Evolutionary conservation across 2,113 vertebrate genomes (phyloP).

Genomic region (Phaethornis superciliosus): DNA sequence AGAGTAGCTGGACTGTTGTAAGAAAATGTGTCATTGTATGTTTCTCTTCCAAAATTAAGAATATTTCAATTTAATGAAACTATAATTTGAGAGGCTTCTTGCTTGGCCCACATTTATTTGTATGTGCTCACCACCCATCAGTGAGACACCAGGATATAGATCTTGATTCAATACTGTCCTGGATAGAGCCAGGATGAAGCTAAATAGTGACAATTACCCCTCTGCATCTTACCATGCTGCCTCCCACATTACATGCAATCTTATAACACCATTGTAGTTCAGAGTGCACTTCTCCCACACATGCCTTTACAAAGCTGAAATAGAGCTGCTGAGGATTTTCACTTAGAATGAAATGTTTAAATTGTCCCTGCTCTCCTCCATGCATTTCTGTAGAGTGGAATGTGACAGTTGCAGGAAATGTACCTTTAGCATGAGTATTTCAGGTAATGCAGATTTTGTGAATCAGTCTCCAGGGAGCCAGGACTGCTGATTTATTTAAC

Average conservation of each 20-base stretch:
- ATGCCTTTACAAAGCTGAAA: neutral
- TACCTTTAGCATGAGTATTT: neutral
- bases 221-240: neutral
- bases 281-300: rapidly evolving
- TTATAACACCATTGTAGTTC: neutral
- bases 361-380: neutral
- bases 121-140: too few species aligned
- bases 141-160: neutral
- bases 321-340: neutral
- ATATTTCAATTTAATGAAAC: neutral
- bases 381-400: neutral
- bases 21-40: neutral
- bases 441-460: neutral
- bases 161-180: neutral
- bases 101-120: neutral
- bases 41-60: neutral
- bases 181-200: too few species aligned
- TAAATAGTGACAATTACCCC: neutral
- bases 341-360: neutral
- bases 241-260: rapidly evolving
- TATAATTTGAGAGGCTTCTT: neutral
- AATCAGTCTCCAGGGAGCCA: neutral
- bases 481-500: neutral
- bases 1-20: neutral
- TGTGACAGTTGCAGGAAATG: neutral